Evolutionary conservation across 2,113 vertebrate species (phyloP), one percentile per base, ranked within the genome.

Genomic region (Pachypanchax playfairii): DNA sequence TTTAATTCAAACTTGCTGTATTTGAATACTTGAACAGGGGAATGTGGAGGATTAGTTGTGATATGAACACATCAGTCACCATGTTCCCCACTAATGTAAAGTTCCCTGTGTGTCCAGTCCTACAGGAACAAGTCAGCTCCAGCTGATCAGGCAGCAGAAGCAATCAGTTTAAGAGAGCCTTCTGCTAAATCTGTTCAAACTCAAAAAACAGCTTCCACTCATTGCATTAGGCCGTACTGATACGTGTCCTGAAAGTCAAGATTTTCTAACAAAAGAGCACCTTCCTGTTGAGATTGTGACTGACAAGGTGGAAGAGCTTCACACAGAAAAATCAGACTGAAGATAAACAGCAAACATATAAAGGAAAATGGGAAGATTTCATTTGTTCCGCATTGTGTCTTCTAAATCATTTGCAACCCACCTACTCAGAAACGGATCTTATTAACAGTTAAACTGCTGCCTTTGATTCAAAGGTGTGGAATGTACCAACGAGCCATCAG

Each of bases 391-490:
- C 2, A 35, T 35, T 38, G 36, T 38, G 4, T 15, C 14, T 38
- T n/a, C n/a, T n/a, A n/a, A n/a, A 13, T 4, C 8, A 25, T 10
- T 26, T 52, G 22, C 21, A 0, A 41, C 6, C 4, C 1, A 20
- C 48, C 29, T 41, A 58, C 26, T 52, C 18, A 46, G 22, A 48
- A 5, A 25, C 1, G 8, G n/a, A 18, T 29, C 6, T 35, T 26
- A n/a, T 2, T 18, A 43, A 39, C 9, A 38, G 2, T 21, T 15
- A 15, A 31, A 20, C 1, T 26, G 11, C 12, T 1, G 1, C 25
- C 12, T 50, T 54, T 52, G 5, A 20, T 46, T 20, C 80, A 55
- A 72, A 35, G 11, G 9, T 35, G 33, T 35, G 33, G 33, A 35
- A 1, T 35, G 33, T 35, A 35, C 33, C 11, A 35, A 35, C 10